These are phyloP conservation scores for Cichlasoma orientale DNA, from an alignment of 2,797 vertebrate genomes.

Conservation along the genomic window DNA sequence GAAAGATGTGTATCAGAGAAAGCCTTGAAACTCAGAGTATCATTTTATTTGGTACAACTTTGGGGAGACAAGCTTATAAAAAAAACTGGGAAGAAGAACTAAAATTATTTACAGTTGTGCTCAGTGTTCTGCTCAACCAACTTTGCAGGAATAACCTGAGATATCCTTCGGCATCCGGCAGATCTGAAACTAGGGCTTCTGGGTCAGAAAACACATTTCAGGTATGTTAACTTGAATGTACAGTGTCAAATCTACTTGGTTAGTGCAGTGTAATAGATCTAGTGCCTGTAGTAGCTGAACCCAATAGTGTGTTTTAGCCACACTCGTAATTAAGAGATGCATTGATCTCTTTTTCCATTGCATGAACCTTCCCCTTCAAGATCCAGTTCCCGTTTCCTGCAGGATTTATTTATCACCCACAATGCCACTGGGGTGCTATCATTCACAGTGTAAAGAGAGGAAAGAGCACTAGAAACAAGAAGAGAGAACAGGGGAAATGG, in stretches of 20 bases:
- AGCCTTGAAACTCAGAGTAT: neutral
- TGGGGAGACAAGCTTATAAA: neutral
- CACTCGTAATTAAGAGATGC: constrained; percentile 80
- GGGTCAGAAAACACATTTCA: constrained; percentile 35
- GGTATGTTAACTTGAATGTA: constrained; percentile 43
- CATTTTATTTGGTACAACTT: neutral
- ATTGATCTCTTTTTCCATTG: constrained; percentile 72
- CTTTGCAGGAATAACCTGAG: constrained; percentile 1
- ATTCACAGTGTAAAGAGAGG: constrained; percentile 71
- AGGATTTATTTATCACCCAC: constrained; percentile 79
- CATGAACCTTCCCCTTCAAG: constrained; percentile 56
- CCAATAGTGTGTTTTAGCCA: constrained; percentile 65
- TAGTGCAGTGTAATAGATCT: constrained; percentile 62
- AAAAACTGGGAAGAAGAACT: neutral
- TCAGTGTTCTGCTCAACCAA: neutral
- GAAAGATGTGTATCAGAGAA: neutral
- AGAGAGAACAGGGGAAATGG: constrained; percentile 54
- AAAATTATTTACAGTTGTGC: neutral
- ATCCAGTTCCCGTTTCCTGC: constrained; percentile 76
- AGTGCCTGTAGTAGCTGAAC: constrained; percentile 53
- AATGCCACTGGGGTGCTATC: constrained; percentile 73
- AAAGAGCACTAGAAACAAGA: constrained; percentile 66
- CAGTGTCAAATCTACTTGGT: constrained; percentile 35
- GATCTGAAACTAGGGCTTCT: constrained; percentile 27
- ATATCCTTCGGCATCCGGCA: constrained; percentile 7